Conservation (phyloP, 2,797 vertebrate species). For the Champsocephalus esox region DNA sequence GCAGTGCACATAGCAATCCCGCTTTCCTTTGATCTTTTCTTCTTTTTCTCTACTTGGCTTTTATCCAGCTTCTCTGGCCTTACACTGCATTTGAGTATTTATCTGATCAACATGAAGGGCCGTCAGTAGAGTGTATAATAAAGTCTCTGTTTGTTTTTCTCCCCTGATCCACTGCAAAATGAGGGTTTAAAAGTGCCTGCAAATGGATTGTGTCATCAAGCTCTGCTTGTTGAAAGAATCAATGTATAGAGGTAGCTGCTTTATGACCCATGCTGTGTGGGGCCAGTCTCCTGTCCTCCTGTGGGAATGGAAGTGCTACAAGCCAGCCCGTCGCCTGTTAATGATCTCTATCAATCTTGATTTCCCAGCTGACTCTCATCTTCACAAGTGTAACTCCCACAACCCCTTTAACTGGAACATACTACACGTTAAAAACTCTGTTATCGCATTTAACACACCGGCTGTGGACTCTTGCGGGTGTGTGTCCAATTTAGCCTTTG, state of each 20-base stretch:
- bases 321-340: conserved; percentile 74
- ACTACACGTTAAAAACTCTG: conserved; percentile 18
- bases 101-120: conserved; percentile 1
- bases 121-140: conserved; percentile 26
- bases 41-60: conserved; percentile 15
- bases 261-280: conserved; percentile 57
- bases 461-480: conserved; percentile 33
- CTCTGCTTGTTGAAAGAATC: conserved; percentile 57
- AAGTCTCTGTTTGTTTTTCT: conserved; percentile 46
- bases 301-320: conserved; percentile 53
- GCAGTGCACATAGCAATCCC: conserved; percentile 42
- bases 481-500: conserved; percentile 38
- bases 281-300: conserved; percentile 47
- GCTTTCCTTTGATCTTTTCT: conserved; percentile 33
- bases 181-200: conserved; percentile 39
- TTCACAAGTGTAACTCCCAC: conserved; percentile 39
- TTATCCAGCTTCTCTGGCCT: conserved; percentile 11
- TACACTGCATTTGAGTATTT: conserved; percentile 28
- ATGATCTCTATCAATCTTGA: conserved; percentile 79
- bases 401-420: conserved; percentile 44
- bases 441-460: conserved; percentile 33
- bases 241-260: conserved; percentile 58
- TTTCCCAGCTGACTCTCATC: conserved; percentile 69
- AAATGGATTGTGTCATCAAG: conserved; percentile 64
- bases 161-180: conserved; percentile 48